Evolutionary conservation across 2,888 invertebrate genomes (phyloP), one percentile per base, ranked within the genome.

Genomic region (Caradrina kadenii): DNA sequence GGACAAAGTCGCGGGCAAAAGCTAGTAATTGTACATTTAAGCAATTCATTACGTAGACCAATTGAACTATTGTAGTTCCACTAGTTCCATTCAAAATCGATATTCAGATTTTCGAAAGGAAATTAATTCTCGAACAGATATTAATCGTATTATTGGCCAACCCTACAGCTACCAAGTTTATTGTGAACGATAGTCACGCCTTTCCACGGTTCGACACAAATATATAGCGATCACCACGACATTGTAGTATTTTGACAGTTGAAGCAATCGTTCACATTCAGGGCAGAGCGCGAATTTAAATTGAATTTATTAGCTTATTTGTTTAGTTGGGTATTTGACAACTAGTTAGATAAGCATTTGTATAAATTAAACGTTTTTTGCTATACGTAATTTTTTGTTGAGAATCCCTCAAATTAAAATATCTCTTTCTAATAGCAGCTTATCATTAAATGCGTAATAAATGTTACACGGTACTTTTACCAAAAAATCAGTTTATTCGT

Each of bases 101-200:
- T 62, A 64, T 72, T 72, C 45, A 67, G 19, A 62, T 64, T 54
- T 67, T 54, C 21, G 58, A 58, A 54, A 48, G 39, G 35, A 42
- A 69, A 73, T 61, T n/a, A 62, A 39, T 56, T 56, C 21, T 53
- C 17, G 21, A n/a, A 58, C n/a, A 66, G 71, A 61, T 71, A 71
- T 63, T 50, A 63, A 71, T 76, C 60, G 71, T 61, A n/a, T 45
- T 15, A 52, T 64, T 73, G 48, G 56, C 48, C 79, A 79, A 71
- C 79, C 79, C 79, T 79, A 35, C 19, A 1, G 8, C 48, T 19
- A 5, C 31, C 21, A 39, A 35, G 66, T 79, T 55, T 62, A 75
- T 75, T 76, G 71, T 79, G 65, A 31, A 54, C 45, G 5, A 52
- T 54, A 64, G 79, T 71, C 76, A 79, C 79, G 79, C 79, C 79